Evolutionary conservation across 2,113 vertebrate genomes (phyloP).

Genomic region (Coryphaenoides rupestris): DNA sequence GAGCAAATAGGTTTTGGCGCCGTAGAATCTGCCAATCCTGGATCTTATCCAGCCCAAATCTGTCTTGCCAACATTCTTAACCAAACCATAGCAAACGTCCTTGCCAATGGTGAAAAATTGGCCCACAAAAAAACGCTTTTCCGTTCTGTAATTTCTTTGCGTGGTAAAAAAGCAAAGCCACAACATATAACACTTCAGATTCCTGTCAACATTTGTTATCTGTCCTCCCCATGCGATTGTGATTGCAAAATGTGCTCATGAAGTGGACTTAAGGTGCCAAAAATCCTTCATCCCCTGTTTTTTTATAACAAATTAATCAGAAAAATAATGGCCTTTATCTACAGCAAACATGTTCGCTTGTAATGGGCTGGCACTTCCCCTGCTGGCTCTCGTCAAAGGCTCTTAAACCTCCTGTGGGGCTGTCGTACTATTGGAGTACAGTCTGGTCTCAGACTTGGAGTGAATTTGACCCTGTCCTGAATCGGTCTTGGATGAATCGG

Average conservation of each 20-base stretch:
- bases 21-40: not conserved
- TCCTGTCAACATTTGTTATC: conserved; percentile 40
- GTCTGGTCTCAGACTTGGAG: too few species aligned
- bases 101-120: conserved; percentile 7
- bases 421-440: too few species aligned
- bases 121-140: conserved; percentile 25
- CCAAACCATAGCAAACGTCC: conserved; percentile 20
- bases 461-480: too few species aligned
- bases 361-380: conserved; percentile 30
- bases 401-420: too few species aligned
- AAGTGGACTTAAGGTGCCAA: conserved; percentile 21
- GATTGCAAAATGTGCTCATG: conserved; percentile 33
- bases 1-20: conserved; percentile 11
- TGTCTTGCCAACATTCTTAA: conserved; percentile 19
- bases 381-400: conserved; percentile 29
- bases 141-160: conserved; percentile 22
- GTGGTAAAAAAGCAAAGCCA: conserved; percentile 34
- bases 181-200: conserved; percentile 37
- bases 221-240: conserved; percentile 22
- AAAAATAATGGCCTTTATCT: conserved; percentile 49
- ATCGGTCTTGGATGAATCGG: too few species aligned
- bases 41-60: conserved; percentile 3
- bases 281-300: conserved; percentile 33
- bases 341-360: conserved; percentile 41
- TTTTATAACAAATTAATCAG: conserved; percentile 22